phyloP scores from a whole-genome alignment of 2,888 invertebrate species.

The Caradrina kadenii region DNA sequence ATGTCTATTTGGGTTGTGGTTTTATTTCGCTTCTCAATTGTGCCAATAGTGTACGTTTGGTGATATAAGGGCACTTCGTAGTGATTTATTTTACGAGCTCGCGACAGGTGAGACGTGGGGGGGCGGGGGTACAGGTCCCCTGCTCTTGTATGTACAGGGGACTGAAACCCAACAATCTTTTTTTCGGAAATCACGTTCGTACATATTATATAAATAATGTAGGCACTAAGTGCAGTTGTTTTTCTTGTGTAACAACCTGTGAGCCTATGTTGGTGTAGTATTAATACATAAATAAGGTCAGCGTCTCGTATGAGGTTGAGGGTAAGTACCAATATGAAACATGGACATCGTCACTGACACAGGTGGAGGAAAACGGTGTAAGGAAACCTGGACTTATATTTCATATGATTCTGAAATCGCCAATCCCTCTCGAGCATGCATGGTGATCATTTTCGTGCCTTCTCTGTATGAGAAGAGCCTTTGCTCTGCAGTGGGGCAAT shows the following conservation, averaged over 20 bases:
- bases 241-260: conserved; percentile 20
- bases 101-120: conserved; percentile 63
- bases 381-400: too few relatives aligned
- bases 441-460: too few relatives aligned
- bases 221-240: not conserved
- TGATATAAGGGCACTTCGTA: conserved; percentile 65
- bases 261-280: not conserved
- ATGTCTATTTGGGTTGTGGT: conserved; percentile 46
- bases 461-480: too few relatives aligned
- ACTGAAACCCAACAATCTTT: conserved; percentile 33
- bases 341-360: too few relatives aligned
- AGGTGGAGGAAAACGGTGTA: too few relatives aligned
- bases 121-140: conserved; percentile 33
- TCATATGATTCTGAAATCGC: too few relatives aligned
- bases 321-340: too few relatives aligned
- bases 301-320: too few relatives aligned
- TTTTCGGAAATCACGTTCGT: conserved; percentile 45
- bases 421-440: too few relatives aligned
- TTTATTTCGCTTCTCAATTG: conserved; percentile 70
- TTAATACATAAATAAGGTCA: not conserved
- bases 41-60: conserved; percentile 66
- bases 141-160: conserved; percentile 55
- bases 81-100: conserved; percentile 75
- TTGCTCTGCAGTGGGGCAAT: too few relatives aligned
- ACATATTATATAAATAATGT: conserved; percentile 31